phyloP scores from a whole-genome alignment of 2,113 vertebrate species.

The Pontoporia blainvillei region DNA sequence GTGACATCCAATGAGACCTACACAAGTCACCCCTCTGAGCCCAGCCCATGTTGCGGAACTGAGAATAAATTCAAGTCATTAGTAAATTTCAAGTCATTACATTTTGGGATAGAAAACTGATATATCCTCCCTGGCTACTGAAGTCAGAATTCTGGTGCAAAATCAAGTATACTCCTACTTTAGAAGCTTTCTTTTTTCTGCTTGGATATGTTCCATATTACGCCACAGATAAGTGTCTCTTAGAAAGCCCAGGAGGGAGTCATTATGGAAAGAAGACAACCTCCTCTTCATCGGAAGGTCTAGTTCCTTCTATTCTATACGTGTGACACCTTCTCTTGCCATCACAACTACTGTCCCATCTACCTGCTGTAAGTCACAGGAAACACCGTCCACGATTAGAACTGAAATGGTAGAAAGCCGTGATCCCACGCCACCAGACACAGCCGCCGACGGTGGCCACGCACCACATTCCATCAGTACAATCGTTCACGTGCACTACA shows the following conservation, averaged over 20 bases:
- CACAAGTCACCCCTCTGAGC: neutral
- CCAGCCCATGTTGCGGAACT: neutral
- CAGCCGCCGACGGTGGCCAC: rapidly evolving
- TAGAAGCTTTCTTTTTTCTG: neutral
- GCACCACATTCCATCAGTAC: neutral
- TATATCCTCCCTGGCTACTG: neutral
- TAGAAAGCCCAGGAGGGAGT: neutral
- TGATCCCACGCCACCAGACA: neutral
- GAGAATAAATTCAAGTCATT: neutral
- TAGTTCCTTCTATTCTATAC: neutral
- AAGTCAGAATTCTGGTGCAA: neutral
- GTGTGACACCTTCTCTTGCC: neutral
- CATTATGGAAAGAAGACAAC: neutral
- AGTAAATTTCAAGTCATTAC: neutral
- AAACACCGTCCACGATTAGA: neutral
- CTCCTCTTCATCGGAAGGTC: neutral
- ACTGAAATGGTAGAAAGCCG: neutral
- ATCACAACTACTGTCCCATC: neutral
- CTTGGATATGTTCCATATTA: neutral
- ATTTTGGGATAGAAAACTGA: neutral
- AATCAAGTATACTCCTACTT: neutral
- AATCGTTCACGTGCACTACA: neutral
- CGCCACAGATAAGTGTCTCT: neutral
- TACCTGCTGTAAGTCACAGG: neutral
- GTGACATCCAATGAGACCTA: neutral